Conservation (phyloP, 2,113 vertebrate species). For the Plecturocebus donacophilus region DNA sequence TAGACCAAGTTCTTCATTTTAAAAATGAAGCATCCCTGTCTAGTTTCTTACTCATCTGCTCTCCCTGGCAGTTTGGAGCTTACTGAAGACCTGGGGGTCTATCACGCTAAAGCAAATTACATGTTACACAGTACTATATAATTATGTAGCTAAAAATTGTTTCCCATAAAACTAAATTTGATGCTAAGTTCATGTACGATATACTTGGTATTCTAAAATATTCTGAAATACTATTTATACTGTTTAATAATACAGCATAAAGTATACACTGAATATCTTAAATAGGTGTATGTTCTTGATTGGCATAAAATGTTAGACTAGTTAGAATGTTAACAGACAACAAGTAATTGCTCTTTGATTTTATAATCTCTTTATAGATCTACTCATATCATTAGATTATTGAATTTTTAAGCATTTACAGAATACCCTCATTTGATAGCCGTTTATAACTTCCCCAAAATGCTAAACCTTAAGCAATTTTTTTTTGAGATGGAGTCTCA, state of each 20-base stretch:
- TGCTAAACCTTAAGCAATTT: not conserved
- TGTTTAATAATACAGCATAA: not conserved
- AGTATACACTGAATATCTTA: not conserved
- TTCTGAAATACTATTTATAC: not conserved
- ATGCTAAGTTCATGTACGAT: not conserved
- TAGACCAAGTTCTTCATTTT: not conserved
- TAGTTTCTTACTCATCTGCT: not conserved
- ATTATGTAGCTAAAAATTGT: not conserved
- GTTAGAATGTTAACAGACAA: not conserved
- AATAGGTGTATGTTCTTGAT: not conserved
- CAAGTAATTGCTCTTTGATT: not conserved
- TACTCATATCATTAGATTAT: not conserved
- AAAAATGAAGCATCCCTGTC: not conserved
- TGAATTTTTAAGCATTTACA: not conserved
- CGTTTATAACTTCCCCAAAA: not conserved
- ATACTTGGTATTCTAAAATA: conserved; percentile 6
- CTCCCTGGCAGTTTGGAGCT: not conserved
- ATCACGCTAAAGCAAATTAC: not conserved
- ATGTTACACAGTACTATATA: not conserved
- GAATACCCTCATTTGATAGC: not conserved
- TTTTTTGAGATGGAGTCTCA: no score
- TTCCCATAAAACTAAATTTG: not conserved
- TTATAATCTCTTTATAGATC: not conserved
- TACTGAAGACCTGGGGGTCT: not conserved
- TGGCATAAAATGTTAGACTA: not conserved